These are phyloP conservation scores for Nycticryphes semicollaris DNA, from an alignment of 2,113 vertebrate genomes.

Conservation along the genomic window DNA sequence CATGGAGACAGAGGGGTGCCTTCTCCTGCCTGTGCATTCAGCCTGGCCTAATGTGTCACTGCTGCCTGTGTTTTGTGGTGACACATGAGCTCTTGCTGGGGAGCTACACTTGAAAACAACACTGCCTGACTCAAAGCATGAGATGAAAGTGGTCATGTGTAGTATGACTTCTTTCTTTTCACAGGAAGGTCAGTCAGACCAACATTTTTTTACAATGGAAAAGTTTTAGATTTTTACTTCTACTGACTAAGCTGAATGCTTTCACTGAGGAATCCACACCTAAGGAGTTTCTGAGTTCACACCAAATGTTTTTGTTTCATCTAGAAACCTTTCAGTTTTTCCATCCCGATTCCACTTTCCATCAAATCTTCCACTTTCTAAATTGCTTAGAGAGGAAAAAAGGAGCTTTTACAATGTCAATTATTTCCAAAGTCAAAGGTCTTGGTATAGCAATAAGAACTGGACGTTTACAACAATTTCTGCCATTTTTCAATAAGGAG, in stretches of 20 bases:
- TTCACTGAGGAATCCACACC: not conserved
- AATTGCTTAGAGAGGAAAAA: not conserved
- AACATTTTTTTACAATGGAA: not conserved
- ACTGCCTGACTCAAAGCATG: not conserved
- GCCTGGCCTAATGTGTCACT: rapidly evolving
- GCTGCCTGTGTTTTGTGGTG: rapidly evolving
- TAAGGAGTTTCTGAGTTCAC: not conserved
- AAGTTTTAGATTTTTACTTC: not conserved
- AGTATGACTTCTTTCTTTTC: not conserved
- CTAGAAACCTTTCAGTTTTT: not conserved
- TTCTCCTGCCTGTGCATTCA: not conserved
- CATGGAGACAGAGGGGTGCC: rapidly evolving
- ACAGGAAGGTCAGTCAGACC: rapidly evolving
- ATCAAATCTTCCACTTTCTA: not conserved
- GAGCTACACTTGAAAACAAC: not conserved
- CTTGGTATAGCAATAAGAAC: not conserved
- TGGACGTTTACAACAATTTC: not conserved
- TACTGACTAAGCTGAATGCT: rapidly evolving
- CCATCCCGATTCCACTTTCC: not conserved
- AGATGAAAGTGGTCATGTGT: not conserved
- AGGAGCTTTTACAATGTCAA: not conserved
- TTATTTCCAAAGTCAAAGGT: not conserved
- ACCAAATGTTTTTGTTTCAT: not conserved
- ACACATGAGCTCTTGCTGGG: not conserved
- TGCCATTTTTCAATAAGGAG: not conserved